Conservation (phyloP, 1,140 invertebrate species). For the Drosophila ogumai region DNA sequence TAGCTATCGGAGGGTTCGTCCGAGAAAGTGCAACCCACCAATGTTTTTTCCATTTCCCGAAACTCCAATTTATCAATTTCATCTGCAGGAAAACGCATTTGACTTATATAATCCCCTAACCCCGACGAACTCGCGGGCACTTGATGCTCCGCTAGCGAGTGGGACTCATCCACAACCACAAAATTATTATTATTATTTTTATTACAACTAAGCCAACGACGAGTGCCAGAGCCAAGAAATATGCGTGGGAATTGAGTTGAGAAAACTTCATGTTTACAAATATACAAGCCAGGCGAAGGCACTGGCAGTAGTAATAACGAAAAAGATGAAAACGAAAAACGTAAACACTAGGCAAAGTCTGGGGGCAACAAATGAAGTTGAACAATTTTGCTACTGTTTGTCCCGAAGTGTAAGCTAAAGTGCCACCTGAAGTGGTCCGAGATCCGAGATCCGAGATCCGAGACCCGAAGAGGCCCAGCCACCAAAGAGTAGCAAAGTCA, state of each 20-base stretch:
- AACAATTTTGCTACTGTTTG: slow-evolving; percentile 77
- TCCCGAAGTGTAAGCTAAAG: slow-evolving; percentile 51
- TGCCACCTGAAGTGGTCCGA: slow-evolving; percentile 47
- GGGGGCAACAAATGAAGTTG: slow-evolving; percentile 63
- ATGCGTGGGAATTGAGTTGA: slow-evolving; percentile 76
- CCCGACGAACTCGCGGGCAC: slow-evolving; percentile 39
- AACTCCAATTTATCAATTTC: slow-evolving; percentile 34
- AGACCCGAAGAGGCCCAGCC: slow-evolving; percentile 12
- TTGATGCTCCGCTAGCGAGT: slow-evolving; percentile 25
- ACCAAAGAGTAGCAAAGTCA: slow-evolving; percentile 61
- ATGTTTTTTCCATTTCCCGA: slow-evolving; percentile 37
- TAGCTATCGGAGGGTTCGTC: slow-evolving; percentile 40
- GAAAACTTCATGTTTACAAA: slow-evolving; percentile 65
- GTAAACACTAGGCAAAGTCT: slow-evolving; percentile 45
- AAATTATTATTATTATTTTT: slow-evolving; percentile 73
- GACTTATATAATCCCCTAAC: slow-evolving; percentile 50
- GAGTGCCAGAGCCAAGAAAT: slow-evolving; percentile 38
- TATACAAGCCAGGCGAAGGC: slow-evolving; percentile 44
- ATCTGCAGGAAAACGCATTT: slow-evolving; percentile 32
- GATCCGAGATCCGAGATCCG: slow-evolving; percentile 16
- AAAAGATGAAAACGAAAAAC: slow-evolving; percentile 33
- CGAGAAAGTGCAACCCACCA: slow-evolving; percentile 25
- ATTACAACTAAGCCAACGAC: slow-evolving; percentile 42
- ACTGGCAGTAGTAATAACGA: slow-evolving; percentile 28
- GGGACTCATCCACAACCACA: slow-evolving; percentile 53